These are phyloP conservation scores for Ia io DNA, from an alignment of 2,113 vertebrate genomes.

Conservation along the genomic window DNA sequence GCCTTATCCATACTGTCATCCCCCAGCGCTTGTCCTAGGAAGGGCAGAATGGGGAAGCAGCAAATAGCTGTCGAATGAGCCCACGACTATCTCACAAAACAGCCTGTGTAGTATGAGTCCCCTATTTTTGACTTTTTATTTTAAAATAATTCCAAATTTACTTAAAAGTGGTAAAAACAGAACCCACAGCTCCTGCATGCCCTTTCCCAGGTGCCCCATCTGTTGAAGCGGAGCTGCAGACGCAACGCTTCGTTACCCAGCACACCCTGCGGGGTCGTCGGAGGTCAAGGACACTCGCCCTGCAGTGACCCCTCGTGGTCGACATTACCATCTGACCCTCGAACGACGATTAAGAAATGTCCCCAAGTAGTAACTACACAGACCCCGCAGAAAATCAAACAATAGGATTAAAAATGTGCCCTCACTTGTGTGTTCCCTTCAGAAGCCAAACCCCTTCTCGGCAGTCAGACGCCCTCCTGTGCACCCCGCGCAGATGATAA, in stretches of 20 bases:
- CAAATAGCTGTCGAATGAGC: no score
- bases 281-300: neutral
- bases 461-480: neutral
- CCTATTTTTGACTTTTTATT: neutral
- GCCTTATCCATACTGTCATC: fast-evolving
- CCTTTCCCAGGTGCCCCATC: neutral
- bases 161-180: neutral
- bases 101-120: neutral
- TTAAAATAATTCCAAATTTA: neutral
- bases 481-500: no score
- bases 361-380: neutral
- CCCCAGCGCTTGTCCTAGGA: neutral
- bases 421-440: neutral
- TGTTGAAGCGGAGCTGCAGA: neutral
- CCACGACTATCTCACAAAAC: neutral
- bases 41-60: neutral
- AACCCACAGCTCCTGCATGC: neutral
- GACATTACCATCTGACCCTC: neutral
- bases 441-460: neutral
- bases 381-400: neutral
- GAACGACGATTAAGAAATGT: neutral
- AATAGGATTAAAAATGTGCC: neutral
- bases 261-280: neutral
- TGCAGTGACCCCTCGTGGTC: neutral
- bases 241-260: neutral